phyloP scores from a whole-genome alignment of 2,797 vertebrate genomes.

The Chaetophractus vellerosus region DNA sequence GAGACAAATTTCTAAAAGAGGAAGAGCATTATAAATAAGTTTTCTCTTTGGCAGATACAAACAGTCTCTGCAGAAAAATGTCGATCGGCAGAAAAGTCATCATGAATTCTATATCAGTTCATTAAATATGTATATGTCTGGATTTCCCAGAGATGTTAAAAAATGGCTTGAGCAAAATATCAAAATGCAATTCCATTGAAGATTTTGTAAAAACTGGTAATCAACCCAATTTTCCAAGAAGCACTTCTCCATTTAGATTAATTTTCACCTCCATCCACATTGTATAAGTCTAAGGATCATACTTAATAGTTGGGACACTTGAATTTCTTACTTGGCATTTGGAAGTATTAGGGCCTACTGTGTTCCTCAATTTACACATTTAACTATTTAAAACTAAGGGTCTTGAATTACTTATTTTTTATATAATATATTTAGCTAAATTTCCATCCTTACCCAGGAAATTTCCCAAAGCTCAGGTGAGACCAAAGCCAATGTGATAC shows the following conservation, averaged over 20 bases:
- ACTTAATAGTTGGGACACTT: background rate
- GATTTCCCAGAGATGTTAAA: conserved; percentile 39
- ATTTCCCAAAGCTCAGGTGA: background rate
- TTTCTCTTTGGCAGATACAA: background rate
- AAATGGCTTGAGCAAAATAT: background rate
- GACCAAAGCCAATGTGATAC: background rate
- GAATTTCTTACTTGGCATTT: background rate
- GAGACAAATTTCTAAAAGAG: background rate
- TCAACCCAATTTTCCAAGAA: background rate
- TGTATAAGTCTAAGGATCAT: background rate
- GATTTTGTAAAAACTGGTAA: conserved; percentile 10
- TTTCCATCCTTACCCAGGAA: background rate
- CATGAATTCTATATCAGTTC: conserved; percentile 16
- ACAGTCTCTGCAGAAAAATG: background rate
- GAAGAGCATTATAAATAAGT: background rate
- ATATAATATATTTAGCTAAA: background rate
- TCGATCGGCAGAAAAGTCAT: background rate
- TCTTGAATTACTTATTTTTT: background rate
- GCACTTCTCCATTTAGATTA: background rate
- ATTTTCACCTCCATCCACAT: background rate
- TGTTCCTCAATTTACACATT: background rate
- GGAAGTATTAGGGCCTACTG: background rate
- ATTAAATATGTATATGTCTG: background rate
- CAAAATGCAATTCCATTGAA: background rate
- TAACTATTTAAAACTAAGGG: background rate